These are phyloP conservation scores for Pollicipes pollicipes DNA, from an alignment of 1,140 invertebrate genomes.

Conservation along the genomic window DNA sequence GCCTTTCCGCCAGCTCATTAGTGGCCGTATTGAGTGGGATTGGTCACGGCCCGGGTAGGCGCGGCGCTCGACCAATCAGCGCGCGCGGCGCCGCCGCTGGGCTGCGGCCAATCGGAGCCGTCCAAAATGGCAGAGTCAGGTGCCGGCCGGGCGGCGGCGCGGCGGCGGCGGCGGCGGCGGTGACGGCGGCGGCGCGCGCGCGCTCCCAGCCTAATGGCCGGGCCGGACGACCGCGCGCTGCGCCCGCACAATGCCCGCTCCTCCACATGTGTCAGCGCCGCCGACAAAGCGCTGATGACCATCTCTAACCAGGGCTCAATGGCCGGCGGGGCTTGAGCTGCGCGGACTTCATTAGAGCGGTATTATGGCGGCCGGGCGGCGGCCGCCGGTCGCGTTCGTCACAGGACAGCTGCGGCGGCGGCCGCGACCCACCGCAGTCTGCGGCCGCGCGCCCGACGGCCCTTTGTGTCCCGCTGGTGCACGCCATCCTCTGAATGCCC, in stretches of 20 bases:
- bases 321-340: not conserved
- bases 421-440: not conserved
- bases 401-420: not conserved
- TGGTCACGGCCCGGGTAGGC: not conserved
- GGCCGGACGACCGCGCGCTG: not conserved
- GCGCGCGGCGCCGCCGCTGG: not conserved
- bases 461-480: not conserved
- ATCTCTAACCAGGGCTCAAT: not conserved
- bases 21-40: not conserved
- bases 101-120: not conserved
- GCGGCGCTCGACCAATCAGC: not conserved
- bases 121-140: not conserved
- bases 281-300: not conserved
- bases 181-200: too few relatives aligned
- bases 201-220: not conserved
- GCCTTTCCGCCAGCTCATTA: conserved; percentile 6
- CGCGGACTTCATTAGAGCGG: not conserved
- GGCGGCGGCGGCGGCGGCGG: too few relatives aligned
- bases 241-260: not conserved
- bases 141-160: not conserved
- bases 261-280: not conserved
- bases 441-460: too few relatives aligned
- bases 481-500: not conserved
- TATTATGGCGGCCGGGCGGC: not conserved
- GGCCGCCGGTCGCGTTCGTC: not conserved